Evolutionary conservation across 2,888 invertebrate genomes (phyloP).

Genomic region (Drosophila barbarae): DNA sequence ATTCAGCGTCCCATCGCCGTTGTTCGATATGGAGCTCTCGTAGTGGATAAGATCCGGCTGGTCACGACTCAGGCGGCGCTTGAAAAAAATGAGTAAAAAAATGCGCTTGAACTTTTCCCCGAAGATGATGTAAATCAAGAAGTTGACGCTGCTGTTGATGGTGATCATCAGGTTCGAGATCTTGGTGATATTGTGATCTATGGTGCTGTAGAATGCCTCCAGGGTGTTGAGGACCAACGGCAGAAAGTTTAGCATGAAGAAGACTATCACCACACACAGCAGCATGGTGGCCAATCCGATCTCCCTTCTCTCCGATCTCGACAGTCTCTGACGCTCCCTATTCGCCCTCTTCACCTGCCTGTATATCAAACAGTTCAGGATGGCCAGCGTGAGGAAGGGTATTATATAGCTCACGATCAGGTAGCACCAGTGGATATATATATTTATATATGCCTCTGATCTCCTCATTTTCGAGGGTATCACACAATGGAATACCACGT

Average conservation of each 20-base stretch:
- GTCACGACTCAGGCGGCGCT: slow-evolving; percentile 83
- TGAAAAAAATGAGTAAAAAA: slow-evolving; percentile 89
- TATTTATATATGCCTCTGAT: slow-evolving; percentile 87
- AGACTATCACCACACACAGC: slow-evolving; percentile 95
- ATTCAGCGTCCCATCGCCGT: slow-evolving; percentile 85
- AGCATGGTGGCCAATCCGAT: slow-evolving; percentile 97
- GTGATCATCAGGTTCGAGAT: slow-evolving; percentile 95
- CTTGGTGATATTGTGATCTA: slow-evolving; percentile 87
- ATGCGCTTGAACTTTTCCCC: slow-evolving; percentile 97
- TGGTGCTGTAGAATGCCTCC: slow-evolving; percentile 87
- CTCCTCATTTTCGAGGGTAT: slow-evolving; percentile 85
- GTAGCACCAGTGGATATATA: slow-evolving; percentile 97
- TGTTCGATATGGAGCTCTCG: slow-evolving; percentile 90
- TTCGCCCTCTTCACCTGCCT: slow-evolving; percentile 93
- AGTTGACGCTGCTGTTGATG: slow-evolving; percentile 98
- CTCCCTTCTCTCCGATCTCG: slow-evolving; percentile 93
- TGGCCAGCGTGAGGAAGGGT: slow-evolving; percentile 92
- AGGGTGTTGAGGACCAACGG: slow-evolving; percentile 92
- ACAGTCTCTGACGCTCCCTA: slow-evolving; percentile 92
- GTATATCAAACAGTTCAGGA: slow-evolving; percentile 95
- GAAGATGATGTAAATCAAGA: slow-evolving; percentile 98
- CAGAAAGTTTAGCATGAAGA: slow-evolving; percentile 94
- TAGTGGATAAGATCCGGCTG: slow-evolving; percentile 89
- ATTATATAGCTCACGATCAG: slow-evolving; percentile 95
- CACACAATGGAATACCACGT: slow-evolving; percentile 86